A percentile compares a stretch with the other conserved stretches of the same genome.
These are phyloP conservation scores for Ichneumon xanthorius DNA, from an alignment of 2,888 invertebrate species.

Conservation along the genomic window DNA sequence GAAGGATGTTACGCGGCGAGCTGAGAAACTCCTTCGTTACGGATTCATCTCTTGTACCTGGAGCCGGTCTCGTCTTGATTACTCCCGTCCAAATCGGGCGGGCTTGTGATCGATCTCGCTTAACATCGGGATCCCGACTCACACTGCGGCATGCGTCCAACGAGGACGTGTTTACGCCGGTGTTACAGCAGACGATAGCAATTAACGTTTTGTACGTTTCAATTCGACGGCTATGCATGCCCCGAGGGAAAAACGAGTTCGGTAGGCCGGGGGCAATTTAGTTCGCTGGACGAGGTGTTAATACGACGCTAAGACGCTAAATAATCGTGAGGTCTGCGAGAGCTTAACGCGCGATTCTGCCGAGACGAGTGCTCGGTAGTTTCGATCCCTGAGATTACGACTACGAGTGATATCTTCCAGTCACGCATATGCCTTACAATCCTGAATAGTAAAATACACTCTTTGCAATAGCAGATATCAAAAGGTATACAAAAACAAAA, in stretches of 20 bases:
- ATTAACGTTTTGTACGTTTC: conserved; percentile 66
- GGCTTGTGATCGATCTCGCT: conserved; percentile 61
- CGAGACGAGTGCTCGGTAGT: conserved; percentile 26
- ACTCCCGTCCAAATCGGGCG: conserved; percentile 55
- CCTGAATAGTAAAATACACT: background rate
- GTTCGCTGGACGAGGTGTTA: conserved; percentile 62
- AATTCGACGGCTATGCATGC: conserved; percentile 53
- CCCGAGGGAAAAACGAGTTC: conserved; percentile 19
- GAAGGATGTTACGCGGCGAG: conserved; percentile 28
- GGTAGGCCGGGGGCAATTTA: conserved; percentile 30
- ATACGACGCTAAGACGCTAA: conserved; percentile 51
- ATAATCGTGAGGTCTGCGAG: conserved; percentile 48
- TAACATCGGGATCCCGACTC: conserved; percentile 49
- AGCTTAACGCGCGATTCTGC: conserved; percentile 14
- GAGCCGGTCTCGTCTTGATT: conserved; percentile 54
- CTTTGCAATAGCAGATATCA: background rate
- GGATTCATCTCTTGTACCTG: conserved; percentile 55
- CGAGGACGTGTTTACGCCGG: background rate
- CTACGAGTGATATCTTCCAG: conserved; percentile 19
- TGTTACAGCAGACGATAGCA: conserved; percentile 45
- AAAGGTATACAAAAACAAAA: background rate
- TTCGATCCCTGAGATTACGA: conserved; percentile 39
- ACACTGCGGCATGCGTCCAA: background rate
- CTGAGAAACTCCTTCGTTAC: conserved; percentile 37
- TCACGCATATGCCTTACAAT: conserved; percentile 12